Percentiles rank a stretch among this genome's conserved stretches.
phyloP scores from a whole-genome alignment of 2,888 invertebrate genomes.

The Sturmia bella region DNA sequence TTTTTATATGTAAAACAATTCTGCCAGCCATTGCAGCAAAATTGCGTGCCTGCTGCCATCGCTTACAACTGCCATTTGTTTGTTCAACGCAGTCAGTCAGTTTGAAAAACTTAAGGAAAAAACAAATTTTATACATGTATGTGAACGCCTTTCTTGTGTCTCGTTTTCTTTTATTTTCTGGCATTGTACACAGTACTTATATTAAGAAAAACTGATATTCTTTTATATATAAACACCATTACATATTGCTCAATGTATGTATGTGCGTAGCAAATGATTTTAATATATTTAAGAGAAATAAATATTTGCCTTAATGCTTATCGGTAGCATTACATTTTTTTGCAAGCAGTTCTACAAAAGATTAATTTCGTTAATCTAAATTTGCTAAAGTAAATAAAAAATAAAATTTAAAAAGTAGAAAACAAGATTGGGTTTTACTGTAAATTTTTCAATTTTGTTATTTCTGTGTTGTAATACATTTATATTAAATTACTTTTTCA shows the following conservation, averaged over 20 bases:
- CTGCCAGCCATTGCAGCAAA: conserved; percentile 59
- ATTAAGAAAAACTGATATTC: conserved; percentile 7
- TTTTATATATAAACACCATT: background rate
- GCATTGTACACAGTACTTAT: background rate
- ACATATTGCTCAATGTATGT: background rate
- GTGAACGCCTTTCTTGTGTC: conserved; percentile 65
- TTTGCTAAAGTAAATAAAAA: too few relatives aligned
- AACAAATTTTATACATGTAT: conserved; percentile 32
- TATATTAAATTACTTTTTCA: too few relatives aligned
- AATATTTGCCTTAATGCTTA: conserved; percentile 43
- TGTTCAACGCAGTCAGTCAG: conserved; percentile 67
- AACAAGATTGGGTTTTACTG: too few relatives aligned
- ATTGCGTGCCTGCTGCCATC: conserved; percentile 59
- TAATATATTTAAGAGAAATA: conserved; percentile 3
- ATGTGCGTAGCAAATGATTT: background rate
- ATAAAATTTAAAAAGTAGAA: too few relatives aligned
- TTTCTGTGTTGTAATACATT: too few relatives aligned
- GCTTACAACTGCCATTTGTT: conserved; percentile 67
- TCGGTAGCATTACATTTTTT: conserved; percentile 24
- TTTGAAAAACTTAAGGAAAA: conserved; percentile 28
- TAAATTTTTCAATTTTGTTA: too few relatives aligned
- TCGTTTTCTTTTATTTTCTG: background rate
- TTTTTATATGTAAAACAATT: conserved; percentile 1
- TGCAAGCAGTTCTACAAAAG: conserved; percentile 21
- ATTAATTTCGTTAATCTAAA: conserved; percentile 8